Percentiles rank a stretch among this genome's conserved stretches.
Conservation (phyloP, 2,888 invertebrate species). For the Spialia ferax region DNA sequence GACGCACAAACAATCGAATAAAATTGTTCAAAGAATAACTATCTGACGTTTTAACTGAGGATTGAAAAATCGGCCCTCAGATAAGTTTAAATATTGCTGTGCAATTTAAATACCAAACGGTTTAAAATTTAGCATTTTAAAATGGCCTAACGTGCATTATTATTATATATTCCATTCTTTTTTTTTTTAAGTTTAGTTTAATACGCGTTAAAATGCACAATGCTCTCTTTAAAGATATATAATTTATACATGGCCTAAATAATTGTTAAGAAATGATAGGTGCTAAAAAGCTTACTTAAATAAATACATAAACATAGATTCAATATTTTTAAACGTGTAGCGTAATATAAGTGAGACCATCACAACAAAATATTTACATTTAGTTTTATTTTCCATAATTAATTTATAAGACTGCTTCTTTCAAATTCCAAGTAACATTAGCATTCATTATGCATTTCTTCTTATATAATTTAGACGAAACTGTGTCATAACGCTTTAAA, state of each 20-base stretch:
- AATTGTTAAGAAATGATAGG: slow-evolving; percentile 60
- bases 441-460: slow-evolving; percentile 42
- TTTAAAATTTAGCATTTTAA: slow-evolving; percentile 17
- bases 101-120: slow-evolving; percentile 53
- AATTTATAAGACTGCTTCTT: slow-evolving; percentile 55
- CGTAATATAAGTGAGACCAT: slow-evolving; percentile 53
- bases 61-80: too few relatives aligned
- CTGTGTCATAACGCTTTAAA: slow-evolving; percentile 64
- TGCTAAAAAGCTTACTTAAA: slow-evolving; percentile 80
- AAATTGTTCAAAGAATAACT: too few relatives aligned
- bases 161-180: not conserved
- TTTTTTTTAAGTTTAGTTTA: slow-evolving; percentile 33
- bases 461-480: slow-evolving; percentile 16
- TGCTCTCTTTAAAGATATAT: slow-evolving; percentile 51
- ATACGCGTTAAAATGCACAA: slow-evolving; percentile 37
- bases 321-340: slow-evolving; percentile 27
- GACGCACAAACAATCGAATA: too few relatives aligned
- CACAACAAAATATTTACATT: slow-evolving; percentile 48
- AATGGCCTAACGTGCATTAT: slow-evolving; percentile 4
- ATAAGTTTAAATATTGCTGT: slow-evolving; percentile 41
- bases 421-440: slow-evolving; percentile 46
- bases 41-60: too few relatives aligned
- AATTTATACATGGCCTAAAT: slow-evolving; percentile 23
- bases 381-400: slow-evolving; percentile 25
- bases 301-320: slow-evolving; percentile 46